Conservation (phyloP, 2,797 vertebrate species). For the Pteronotus mesoamericanus region DNA sequence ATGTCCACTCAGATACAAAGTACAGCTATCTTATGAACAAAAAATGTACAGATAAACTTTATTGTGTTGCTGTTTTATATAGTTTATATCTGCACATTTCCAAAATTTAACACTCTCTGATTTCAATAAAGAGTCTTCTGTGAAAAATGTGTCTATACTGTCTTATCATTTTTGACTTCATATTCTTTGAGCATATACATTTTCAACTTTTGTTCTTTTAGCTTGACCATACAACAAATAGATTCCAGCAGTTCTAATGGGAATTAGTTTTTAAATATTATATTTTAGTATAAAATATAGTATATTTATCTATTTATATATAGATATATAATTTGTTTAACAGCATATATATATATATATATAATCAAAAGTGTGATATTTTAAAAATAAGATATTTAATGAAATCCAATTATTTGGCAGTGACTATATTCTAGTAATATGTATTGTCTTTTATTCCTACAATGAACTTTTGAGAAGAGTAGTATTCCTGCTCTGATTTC, state of each 20-base stretch:
- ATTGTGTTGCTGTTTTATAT: not conserved
- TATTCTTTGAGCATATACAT: not conserved
- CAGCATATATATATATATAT: not conserved
- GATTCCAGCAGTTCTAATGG: not conserved
- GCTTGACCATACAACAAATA: not conserved
- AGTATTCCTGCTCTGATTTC: not conserved
- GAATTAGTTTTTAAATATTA: not conserved
- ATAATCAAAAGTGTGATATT: not conserved
- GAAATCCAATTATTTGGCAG: not conserved
- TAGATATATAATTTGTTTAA: not conserved
- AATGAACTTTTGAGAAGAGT: not conserved
- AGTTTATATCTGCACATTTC: not conserved
- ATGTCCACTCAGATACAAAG: not conserved
- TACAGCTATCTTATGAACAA: not conserved
- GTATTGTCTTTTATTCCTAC: not conserved
- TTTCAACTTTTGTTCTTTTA: not conserved
- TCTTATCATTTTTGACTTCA: not conserved
- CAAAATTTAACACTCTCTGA: not conserved
- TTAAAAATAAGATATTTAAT: not conserved
- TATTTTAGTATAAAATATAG: not conserved
- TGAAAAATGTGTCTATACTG: not conserved
- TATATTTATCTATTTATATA: not conserved
- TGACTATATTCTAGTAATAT: not conserved
- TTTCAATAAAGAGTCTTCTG: not conserved
- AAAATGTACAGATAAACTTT: not conserved